Conservation (phyloP, 1,140 invertebrate genomes). For the Caenorhabditis inopinata region DNA sequence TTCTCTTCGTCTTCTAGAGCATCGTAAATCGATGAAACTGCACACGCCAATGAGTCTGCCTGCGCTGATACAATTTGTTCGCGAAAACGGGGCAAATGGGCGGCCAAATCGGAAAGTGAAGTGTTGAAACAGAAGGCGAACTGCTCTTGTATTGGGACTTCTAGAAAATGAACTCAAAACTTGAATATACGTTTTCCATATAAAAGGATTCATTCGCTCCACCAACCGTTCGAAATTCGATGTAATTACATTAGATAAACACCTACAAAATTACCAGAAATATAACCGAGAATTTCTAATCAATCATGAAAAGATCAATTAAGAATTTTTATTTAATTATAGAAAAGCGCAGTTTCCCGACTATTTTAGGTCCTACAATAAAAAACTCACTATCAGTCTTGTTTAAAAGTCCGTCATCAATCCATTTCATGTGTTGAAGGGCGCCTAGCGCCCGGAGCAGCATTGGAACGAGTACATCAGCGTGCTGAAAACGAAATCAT, state of each 20-base stretch:
- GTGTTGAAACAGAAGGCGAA: slow-evolving; percentile 66
- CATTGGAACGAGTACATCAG: slow-evolving; percentile 51
- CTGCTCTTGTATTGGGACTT: slow-evolving; percentile 64
- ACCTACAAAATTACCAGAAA: no score
- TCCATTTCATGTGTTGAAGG: slow-evolving; percentile 61
- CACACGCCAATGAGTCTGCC: slow-evolving; percentile 26
- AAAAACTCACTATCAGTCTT: slow-evolving; percentile 58
- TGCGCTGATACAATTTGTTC: slow-evolving; percentile 59
- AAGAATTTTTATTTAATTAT: no score
- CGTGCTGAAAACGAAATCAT: slow-evolving; percentile 54
- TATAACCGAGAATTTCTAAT: no score
- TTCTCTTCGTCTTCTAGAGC: slow-evolving; percentile 29
- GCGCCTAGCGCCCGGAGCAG: slow-evolving; percentile 49
- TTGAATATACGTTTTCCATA: no score
- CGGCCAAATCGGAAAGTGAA: slow-evolving; percentile 61
- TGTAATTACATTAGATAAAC: no score
- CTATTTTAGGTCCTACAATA: no score
- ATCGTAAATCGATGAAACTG: slow-evolving; percentile 13
- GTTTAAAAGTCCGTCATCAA: slow-evolving; percentile 58
- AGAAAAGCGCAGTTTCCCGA: no score
- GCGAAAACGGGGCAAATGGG: slow-evolving; percentile 52
- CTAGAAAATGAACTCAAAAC: no score
- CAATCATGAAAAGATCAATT: no score
- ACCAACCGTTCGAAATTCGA: no score
- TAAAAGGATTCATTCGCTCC: no score